These are phyloP conservation scores for Hippopotamyrus pictus DNA, from an alignment of 2,797 vertebrate species.

Conservation along the genomic window DNA sequence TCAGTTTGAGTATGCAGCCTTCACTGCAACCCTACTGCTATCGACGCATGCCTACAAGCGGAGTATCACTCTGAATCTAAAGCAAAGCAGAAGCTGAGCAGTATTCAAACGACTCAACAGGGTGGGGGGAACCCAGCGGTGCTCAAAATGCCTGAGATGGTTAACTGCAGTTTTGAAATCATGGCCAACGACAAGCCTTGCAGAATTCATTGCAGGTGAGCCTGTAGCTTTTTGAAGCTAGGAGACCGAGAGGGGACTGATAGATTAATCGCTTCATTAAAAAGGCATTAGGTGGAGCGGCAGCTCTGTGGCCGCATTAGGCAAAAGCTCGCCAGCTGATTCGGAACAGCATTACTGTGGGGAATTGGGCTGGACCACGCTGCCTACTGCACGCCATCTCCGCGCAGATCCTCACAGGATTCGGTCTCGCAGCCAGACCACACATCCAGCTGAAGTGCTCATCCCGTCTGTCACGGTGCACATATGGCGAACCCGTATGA, in stretches of 20 bases:
- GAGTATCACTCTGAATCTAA: background rate
- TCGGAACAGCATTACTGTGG: background rate
- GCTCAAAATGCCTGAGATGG: background rate
- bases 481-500: background rate
- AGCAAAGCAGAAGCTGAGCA: background rate
- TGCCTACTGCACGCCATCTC: background rate
- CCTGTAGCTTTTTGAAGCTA: background rate
- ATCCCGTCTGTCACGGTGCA: background rate
- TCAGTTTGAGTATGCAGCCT: background rate
- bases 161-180: background rate
- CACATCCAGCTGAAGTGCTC: background rate
- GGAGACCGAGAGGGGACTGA: conserved; percentile 48
- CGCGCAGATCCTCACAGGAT: background rate
- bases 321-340: conserved; percentile 1
- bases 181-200: background rate
- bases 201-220: background rate
- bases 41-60: background rate
- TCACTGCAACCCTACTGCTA: background rate
- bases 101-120: background rate
- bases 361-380: background rate
- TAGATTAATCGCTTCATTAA: conserved; percentile 75
- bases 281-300: conserved; percentile 65
- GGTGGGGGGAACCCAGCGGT: background rate
- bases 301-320: conserved; percentile 41
- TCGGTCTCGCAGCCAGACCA: background rate